Base-by-base conservation (phyloP, 2,113 vertebrate genomes). In the Neotragus pygmaeus region DNA sequence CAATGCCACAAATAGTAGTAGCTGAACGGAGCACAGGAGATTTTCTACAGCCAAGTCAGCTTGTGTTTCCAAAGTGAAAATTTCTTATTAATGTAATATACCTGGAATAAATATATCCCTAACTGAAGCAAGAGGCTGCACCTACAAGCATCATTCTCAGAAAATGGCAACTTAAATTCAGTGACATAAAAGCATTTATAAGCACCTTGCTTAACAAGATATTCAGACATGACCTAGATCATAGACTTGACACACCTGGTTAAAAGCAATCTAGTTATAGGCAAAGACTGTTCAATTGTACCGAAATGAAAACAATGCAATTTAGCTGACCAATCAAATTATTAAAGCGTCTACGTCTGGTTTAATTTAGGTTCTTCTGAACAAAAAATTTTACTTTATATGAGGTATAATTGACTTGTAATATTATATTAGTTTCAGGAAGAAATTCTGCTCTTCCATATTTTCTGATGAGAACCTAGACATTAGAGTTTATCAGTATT, bases 81-180 rank as follows among this genome's bases (percentile, higher is more conserved):
- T 70, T 93, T 78, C 90, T 90, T 81, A 75, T 92, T 95, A 92
- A 89, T 19, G 45, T 28, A 47, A 85, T 43, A 73, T 27, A 73
- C 45, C 85, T 91, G 43, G 36, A 83, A 66, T 90, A 66, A 89
- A 6, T 36, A 77, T 28, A 36, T 64, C 66, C 70, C 51, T 57
- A 73, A 80, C 33, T 30, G 82, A 93, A 88, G 45, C 45, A 92
- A 83, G 82, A 47, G 12, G 19, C 39, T 90, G n/a, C 6, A 66
- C 43, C 43, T 60, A 66, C 27, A 77, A 17, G 36, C 5, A 77
- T 66, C 70, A 81, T 28, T 81, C 75, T 95, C 77, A 70, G 84
- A 94, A 95, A 93, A 97, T 2, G 75, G n/a, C 62, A 94, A 94
- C 43, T 94, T 92, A 89, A 96, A 86, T 75, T 86, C 78, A 89